Conservation (phyloP, 2,113 vertebrate genomes). For the Engraulis encrasicolus region DNA sequence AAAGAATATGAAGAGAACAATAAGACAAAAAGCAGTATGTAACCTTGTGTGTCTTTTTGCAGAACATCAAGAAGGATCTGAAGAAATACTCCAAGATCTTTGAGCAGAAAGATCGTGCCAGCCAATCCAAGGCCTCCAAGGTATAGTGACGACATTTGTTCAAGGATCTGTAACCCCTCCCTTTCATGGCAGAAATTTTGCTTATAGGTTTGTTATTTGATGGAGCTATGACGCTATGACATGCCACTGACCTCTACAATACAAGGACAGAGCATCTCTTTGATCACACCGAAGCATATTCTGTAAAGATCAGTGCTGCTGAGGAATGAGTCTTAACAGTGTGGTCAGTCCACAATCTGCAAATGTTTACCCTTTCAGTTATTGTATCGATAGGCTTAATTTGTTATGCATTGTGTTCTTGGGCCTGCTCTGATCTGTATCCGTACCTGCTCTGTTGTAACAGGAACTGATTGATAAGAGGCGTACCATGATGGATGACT, state of each 20-base stretch:
- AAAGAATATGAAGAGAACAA: too few species aligned
- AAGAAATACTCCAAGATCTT: slow-evolving; percentile 99
- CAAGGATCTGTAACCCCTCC: not conserved
- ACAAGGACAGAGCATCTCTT: too few species aligned
- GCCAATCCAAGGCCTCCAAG: slow-evolving; percentile 98
- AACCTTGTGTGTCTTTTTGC: too few species aligned
- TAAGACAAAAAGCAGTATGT: too few species aligned
- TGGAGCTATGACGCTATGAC: too few species aligned
- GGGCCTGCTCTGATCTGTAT: not conserved
- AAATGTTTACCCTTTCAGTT: too few species aligned
- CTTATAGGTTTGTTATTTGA: not conserved
- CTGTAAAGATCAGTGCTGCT: too few species aligned
- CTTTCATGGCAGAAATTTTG: not conserved
- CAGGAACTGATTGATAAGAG: slow-evolving; percentile 95
- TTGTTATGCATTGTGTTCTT: not conserved
- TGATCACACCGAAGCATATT: too few species aligned
- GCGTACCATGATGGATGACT: slow-evolving; percentile 95
- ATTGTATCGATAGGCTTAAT: too few species aligned
- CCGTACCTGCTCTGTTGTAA: not conserved
- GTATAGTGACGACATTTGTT: slow-evolving; percentile 64
- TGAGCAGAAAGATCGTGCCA: slow-evolving; percentile 98
- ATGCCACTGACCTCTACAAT: too few species aligned
- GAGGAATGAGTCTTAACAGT: too few species aligned
- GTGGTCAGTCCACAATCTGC: too few species aligned
- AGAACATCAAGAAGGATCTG: slow-evolving; percentile 97